Evolutionary conservation across 2,888 invertebrate species (phyloP).

Genomic region (Hylaea fasciaria): DNA sequence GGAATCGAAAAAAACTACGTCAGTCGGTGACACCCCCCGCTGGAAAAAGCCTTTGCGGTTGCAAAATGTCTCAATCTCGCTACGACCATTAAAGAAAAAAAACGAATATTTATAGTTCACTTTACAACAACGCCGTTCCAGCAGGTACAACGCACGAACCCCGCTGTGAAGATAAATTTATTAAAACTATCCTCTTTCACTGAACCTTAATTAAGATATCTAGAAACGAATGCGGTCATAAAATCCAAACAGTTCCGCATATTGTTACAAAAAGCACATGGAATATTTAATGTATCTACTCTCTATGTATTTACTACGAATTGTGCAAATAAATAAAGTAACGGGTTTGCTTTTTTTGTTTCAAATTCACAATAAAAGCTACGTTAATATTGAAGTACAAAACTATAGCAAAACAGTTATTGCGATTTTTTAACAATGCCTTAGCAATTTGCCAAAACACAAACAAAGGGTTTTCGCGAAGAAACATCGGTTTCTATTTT

Average conservation of each 20-base stretch:
- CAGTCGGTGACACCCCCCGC: conserved; percentile 72
- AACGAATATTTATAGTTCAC: conserved; percentile 59
- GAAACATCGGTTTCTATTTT: conserved; percentile 64
- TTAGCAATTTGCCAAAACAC: conserved; percentile 52
- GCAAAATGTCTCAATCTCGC: conserved; percentile 77
- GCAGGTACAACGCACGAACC: conserved; percentile 52
- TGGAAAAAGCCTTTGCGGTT: conserved; percentile 75
- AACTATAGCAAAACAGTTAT: conserved; percentile 26
- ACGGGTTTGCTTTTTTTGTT: conserved; percentile 5
- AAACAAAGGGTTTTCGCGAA: conserved; percentile 63
- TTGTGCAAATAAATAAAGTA: conserved; percentile 9
- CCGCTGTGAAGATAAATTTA: conserved; percentile 73
- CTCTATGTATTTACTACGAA: not conserved
- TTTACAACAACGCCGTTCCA: conserved; percentile 55
- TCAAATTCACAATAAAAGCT: conserved; percentile 22
- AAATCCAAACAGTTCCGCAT: not conserved
- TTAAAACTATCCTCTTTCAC: conserved; percentile 29
- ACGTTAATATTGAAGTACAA: conserved; percentile 36
- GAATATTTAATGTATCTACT: too few relatives aligned
- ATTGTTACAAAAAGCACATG: not conserved
- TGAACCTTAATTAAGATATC: conserved; percentile 38
- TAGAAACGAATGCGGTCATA: conserved; percentile 23
- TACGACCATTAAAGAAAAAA: conserved; percentile 50
- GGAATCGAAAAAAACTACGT: conserved; percentile 63
- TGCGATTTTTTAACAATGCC: conserved; percentile 48